Evolutionary conservation across 2,797 vertebrate genomes (phyloP), one percentile per base, ranked within the genome.

Genomic region (Acanthiza pusilla): DNA sequence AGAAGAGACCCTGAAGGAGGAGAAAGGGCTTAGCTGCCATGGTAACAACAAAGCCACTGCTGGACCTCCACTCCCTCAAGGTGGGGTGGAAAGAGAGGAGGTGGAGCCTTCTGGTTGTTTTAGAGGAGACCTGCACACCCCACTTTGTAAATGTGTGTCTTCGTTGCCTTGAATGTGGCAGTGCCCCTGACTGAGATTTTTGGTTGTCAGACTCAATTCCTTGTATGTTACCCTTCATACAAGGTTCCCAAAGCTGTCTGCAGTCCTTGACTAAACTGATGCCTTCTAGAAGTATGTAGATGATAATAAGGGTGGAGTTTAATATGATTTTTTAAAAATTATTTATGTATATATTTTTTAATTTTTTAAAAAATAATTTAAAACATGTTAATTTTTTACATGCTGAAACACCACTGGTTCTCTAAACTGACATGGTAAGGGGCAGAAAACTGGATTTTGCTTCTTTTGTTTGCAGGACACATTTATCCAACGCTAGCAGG

Each of bases 61-160:
- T 77, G 27, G 7, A 29, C 26, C 42, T 2, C 0, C 12, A 10
- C 21, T 32, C 9, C 23, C 21, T 6, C 0, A 0, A 36, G 18
- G 20, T 8, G 4, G 26, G 5, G 14, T 76, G 29, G 43, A 58
- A 74, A 54, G 47, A 25, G 0, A 32, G 47, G 26, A 83, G 30
- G 3, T 22, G 26, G 12, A 67, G 38, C 20, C 76, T 72, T 65
- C 86, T 81, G 72, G 13, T 22, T 77, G 62, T 11, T 74, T 40
- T 54, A 67, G 48, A 72, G 57, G 32, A 82, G 45, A 89, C 8
- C 27, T 81, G 11, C 51, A 67, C 18, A 40, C 9, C 11, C 16
- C 10, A 16, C 30, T 68, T 47, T 3, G 3, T 67, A 84, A 91
- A 77, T 0, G 0, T 1, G 0, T 71, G 14, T 60, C 34, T 67